These are phyloP conservation scores for Sphaeramia orbicularis DNA, from an alignment of 2,797 vertebrate species.

Conservation along the genomic window DNA sequence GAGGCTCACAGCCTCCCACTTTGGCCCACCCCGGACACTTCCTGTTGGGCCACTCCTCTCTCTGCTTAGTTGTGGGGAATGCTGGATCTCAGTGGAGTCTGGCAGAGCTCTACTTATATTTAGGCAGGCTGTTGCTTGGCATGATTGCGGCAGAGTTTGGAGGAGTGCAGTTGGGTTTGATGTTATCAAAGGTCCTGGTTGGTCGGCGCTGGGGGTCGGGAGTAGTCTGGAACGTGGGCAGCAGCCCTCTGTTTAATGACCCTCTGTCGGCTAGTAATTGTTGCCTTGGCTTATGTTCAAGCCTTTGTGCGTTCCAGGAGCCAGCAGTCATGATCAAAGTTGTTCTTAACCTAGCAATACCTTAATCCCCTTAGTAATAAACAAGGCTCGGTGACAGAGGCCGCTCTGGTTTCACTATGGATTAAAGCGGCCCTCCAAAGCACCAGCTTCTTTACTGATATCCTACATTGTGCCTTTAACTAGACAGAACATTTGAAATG, in stretches of 20 bases:
- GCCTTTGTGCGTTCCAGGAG: conserved; percentile 70
- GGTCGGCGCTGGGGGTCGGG: conserved; percentile 26
- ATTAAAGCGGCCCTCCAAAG: conserved; percentile 61
- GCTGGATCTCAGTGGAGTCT: conserved; percentile 55
- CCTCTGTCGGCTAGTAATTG: conserved; percentile 73
- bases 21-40: conserved; percentile 77
- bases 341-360: conserved; percentile 71
- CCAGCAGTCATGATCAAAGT: conserved; percentile 78
- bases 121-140: conserved; percentile 31
- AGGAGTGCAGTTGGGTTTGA: conserved; percentile 58
- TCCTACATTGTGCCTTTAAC: conserved; percentile 34
- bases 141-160: conserved; percentile 54
- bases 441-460: conserved; percentile 38
- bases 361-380: conserved; percentile 75
- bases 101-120: conserved; percentile 24
- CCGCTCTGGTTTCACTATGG: conserved; percentile 62
- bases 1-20: conserved; percentile 45
- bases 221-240: conserved; percentile 58
- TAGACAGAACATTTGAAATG: conserved; percentile 36
- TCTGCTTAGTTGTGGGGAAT: conserved; percentile 53
- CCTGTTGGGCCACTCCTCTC: conserved; percentile 73
- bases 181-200: conserved; percentile 72
- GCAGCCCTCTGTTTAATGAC: conserved; percentile 69
- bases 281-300: conserved; percentile 73
- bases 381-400: conserved; percentile 62